Evolutionary conservation across 2,797 vertebrate species (phyloP).

Genomic region (Coregonus sp.): DNA sequence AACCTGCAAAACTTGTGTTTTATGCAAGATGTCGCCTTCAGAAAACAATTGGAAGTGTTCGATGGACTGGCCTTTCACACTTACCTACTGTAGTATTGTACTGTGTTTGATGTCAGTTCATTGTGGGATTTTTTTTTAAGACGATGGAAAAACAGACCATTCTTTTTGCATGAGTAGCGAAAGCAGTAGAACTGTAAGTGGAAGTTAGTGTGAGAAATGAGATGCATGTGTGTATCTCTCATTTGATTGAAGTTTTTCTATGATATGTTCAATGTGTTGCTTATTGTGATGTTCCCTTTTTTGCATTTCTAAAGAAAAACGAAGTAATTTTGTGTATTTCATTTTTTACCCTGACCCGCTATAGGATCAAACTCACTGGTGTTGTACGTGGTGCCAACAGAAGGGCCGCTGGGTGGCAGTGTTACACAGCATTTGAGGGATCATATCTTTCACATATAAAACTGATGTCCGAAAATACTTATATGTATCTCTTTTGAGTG

Average conservation of each 20-base stretch:
- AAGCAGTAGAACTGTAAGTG: constrained; percentile 78
- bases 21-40: constrained; percentile 69
- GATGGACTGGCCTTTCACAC: constrained; percentile 79
- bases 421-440: constrained; percentile 86
- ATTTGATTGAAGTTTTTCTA: constrained; percentile 55
- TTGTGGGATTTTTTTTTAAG: constrained; percentile 72
- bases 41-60: constrained; percentile 69
- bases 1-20: constrained; percentile 72
- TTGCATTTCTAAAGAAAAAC: constrained; percentile 65
- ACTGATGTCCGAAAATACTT: constrained; percentile 20
- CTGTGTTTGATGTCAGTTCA: constrained; percentile 78
- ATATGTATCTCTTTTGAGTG: constrained; percentile 67
- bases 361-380: constrained; percentile 80
- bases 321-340: constrained; percentile 8
- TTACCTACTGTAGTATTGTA: constrained; percentile 15
- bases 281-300: constrained; percentile 60
- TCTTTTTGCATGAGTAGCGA: constrained; percentile 82
- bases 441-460: constrained; percentile 59
- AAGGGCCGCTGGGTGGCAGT: constrained; percentile 74
- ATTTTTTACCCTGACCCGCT: constrained; percentile 70
- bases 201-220: constrained; percentile 69
- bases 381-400: constrained; percentile 70
- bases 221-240: constrained; percentile 78
- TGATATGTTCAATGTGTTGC: constrained; percentile 67
- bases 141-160: constrained; percentile 72